Evolutionary conservation across 2,113 vertebrate genomes (phyloP).

Genomic region (Eira barbara): DNA sequence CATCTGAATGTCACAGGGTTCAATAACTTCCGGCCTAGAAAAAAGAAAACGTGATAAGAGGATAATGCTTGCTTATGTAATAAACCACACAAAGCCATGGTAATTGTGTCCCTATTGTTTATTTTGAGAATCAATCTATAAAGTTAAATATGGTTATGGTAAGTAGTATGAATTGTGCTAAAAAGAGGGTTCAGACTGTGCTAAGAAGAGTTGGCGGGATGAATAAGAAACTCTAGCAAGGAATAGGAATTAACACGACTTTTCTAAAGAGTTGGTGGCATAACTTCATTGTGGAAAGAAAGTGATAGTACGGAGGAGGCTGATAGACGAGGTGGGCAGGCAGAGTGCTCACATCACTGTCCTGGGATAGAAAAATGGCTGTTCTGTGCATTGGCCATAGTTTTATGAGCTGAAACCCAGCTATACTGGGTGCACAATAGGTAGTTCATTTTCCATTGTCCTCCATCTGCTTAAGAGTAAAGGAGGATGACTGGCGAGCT

Average conservation of each 20-base stretch:
- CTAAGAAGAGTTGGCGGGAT: accelerated
- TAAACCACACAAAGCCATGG: not conserved
- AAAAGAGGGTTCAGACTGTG: not conserved
- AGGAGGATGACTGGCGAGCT: not conserved
- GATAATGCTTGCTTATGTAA: not conserved
- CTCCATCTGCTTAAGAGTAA: not conserved
- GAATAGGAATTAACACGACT: not conserved
- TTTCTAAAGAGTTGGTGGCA: not conserved
- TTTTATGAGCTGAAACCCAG: not conserved
- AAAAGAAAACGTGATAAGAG: not conserved
- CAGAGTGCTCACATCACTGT: accelerated
- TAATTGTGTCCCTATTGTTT: not conserved
- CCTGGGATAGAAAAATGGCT: not conserved
- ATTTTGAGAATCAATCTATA: not conserved
- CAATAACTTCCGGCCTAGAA: no score
- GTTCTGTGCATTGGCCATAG: not conserved
- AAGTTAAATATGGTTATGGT: not conserved
- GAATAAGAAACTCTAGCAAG: no score
- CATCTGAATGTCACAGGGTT: not conserved
- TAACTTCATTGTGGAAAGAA: accelerated
- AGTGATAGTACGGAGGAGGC: accelerated
- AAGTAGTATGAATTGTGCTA: not conserved
- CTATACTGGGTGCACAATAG: accelerated
- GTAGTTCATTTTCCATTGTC: not conserved
- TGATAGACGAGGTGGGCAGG: not conserved